These are phyloP conservation scores for Nomada goodeniana DNA, from an alignment of 2,888 invertebrate genomes.

Conservation along the genomic window DNA sequence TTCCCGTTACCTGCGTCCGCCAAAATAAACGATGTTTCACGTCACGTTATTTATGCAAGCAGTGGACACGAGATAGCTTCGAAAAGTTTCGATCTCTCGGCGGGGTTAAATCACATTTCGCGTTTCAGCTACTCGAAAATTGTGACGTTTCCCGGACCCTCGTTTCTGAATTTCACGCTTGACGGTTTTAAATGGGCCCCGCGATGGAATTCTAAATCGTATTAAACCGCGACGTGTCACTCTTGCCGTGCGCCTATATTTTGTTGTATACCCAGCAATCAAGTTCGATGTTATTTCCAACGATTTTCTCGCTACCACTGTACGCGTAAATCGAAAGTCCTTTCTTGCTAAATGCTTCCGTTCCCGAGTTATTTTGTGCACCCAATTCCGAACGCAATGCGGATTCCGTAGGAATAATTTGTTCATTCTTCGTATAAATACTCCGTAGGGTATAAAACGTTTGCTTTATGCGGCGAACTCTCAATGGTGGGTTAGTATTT, in stretches of 20 bases:
- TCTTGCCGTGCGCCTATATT: constrained; percentile 18
- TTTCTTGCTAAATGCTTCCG: not conserved
- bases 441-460: not conserved
- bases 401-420: not conserved
- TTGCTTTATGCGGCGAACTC: not conserved
- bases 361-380: not conserved
- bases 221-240: constrained; percentile 51
- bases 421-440: not conserved
- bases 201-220: constrained; percentile 55
- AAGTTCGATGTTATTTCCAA: constrained; percentile 40
- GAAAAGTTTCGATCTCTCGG: constrained; percentile 66
- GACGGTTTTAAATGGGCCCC: constrained; percentile 56
- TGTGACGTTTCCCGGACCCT: constrained; percentile 53
- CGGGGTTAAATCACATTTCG: constrained; percentile 59
- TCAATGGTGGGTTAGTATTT: no score
- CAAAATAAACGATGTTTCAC: constrained; percentile 68
- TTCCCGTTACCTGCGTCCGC: constrained; percentile 31
- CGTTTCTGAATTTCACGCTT: constrained; percentile 58
- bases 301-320: not conserved
- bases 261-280: constrained; percentile 34
- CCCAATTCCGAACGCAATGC: not conserved
- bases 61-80: constrained; percentile 55
- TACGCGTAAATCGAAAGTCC: not conserved
- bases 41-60: constrained; percentile 70
- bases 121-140: constrained; percentile 62